These are phyloP conservation scores for Chaetodon trifasciatus DNA, from an alignment of 2,797 vertebrate genomes.

Conservation along the genomic window DNA sequence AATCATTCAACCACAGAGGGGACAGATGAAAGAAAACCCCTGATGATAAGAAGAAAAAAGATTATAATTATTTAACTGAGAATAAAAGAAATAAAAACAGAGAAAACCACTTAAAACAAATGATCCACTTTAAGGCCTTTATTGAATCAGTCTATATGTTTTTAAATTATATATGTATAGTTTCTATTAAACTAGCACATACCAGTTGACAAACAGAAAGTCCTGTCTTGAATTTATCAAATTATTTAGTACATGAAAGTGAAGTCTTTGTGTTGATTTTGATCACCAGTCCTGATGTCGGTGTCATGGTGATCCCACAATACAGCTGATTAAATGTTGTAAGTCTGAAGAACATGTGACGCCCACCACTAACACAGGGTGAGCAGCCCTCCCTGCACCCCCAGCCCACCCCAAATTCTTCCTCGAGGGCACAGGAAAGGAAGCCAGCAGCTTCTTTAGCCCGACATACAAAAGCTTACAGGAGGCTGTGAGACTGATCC, in stretches of 20 bases:
- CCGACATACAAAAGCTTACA: conserved; percentile 75
- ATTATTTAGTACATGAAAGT: background rate
- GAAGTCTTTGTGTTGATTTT: no score
- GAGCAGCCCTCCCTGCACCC: conserved; percentile 37
- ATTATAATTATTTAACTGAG: background rate
- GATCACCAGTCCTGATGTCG: background rate
- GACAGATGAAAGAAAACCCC: no score
- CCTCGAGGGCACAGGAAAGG: conserved; percentile 65
- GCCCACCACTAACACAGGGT: conserved; percentile 26
- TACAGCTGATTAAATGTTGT: background rate
- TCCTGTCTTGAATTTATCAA: background rate
- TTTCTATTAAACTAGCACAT: background rate
- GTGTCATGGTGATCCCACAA: background rate
- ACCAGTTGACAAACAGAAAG: fast-evolving
- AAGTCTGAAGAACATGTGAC: conserved; percentile 2
- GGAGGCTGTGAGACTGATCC: conserved; percentile 75
- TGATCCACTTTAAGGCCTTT: background rate
- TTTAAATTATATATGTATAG: no score
- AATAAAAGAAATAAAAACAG: background rate
- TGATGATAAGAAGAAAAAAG: no score
- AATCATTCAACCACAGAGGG: background rate
- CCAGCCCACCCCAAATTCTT: conserved; percentile 29
- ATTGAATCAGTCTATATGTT: background rate
- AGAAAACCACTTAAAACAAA: background rate
- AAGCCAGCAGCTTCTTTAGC: conserved; percentile 57